Percentiles rank a stretch among this genome's conserved stretches.
phyloP scores from a whole-genome alignment of 53 echinoderm and acorn worm species.

The Hippasteria phrygiana region DNA sequence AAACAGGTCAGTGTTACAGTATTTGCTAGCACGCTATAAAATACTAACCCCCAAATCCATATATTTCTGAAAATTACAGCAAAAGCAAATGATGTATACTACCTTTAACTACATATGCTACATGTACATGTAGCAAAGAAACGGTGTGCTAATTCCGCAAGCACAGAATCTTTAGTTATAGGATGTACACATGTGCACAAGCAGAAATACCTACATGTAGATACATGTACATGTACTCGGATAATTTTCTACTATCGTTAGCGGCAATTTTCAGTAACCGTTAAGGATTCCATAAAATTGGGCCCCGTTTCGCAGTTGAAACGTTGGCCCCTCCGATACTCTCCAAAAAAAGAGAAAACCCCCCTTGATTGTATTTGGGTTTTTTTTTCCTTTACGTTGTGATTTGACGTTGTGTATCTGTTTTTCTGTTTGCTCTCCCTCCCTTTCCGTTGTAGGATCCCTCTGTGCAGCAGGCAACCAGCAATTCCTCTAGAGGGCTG shows the following conservation, averaged over 20 bases:
- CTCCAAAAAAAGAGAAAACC: background rate
- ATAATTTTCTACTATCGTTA: background rate
- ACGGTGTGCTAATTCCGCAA: background rate
- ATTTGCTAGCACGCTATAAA: no score
- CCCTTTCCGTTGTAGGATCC: slow-evolving; percentile 80
- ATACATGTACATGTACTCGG: background rate
- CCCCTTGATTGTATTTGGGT: background rate
- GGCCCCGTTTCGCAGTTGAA: background rate
- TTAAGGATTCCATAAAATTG: background rate
- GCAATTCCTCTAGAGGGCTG: slow-evolving; percentile 82
- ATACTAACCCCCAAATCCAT: no score
- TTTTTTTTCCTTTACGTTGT: background rate
- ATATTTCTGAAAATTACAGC: no score
- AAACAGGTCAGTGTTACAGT: no score
- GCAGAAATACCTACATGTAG: background rate
- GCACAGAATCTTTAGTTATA: background rate
- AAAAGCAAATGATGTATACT: background rate
- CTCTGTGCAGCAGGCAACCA: slow-evolving; percentile 97
- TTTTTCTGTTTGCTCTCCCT: background rate
- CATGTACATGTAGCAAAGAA: background rate
- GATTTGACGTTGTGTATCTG: slow-evolving; percentile 4
- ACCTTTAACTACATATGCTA: background rate
- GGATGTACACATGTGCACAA: background rate
- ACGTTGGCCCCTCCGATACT: background rate
- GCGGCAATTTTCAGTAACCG: background rate